phyloP scores from a whole-genome alignment of 2,113 vertebrate genomes.

The Dissostichus mawsoni region DNA sequence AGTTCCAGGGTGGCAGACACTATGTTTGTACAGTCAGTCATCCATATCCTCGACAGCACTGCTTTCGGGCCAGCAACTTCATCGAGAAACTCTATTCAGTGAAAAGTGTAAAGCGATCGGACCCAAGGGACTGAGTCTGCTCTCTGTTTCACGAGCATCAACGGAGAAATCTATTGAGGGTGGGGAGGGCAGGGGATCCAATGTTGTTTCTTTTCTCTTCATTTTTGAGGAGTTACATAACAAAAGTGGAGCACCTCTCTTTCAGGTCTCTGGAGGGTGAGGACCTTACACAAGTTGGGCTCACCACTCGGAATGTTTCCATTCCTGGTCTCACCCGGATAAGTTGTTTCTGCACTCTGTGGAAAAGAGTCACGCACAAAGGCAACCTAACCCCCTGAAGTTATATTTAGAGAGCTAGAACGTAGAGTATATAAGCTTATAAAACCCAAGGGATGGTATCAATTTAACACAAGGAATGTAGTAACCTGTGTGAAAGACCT shows the following conservation, averaged over 20 bases:
- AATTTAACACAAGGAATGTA: conserved; percentile 15
- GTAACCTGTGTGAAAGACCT: conserved; percentile 2
- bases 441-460: conserved; percentile 29
- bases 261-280: conserved; percentile 58
- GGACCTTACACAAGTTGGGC: conserved; percentile 74
- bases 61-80: conserved; percentile 56
- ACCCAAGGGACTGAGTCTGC: conserved; percentile 60
- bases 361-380: conserved; percentile 69
- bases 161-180: conserved; percentile 49
- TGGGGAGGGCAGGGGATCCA: conserved; percentile 34
- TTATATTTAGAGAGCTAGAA: conserved; percentile 69
- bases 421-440: conserved; percentile 14
- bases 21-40: conserved; percentile 74
- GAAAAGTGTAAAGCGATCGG: conserved; percentile 70
- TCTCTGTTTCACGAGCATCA: conserved; percentile 68
- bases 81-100: conserved; percentile 56
- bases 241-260: conserved; percentile 71
- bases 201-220: conserved; percentile 46
- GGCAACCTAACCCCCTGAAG: conserved; percentile 40
- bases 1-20: conserved; percentile 61
- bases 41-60: conserved; percentile 73
- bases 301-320: conserved; percentile 72
- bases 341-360: conserved; percentile 66
- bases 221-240: conserved; percentile 69
- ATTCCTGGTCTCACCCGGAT: conserved; percentile 70